phyloP scores from a whole-genome alignment of 2,113 vertebrate genomes.

The Athene cunicularia region DNA sequence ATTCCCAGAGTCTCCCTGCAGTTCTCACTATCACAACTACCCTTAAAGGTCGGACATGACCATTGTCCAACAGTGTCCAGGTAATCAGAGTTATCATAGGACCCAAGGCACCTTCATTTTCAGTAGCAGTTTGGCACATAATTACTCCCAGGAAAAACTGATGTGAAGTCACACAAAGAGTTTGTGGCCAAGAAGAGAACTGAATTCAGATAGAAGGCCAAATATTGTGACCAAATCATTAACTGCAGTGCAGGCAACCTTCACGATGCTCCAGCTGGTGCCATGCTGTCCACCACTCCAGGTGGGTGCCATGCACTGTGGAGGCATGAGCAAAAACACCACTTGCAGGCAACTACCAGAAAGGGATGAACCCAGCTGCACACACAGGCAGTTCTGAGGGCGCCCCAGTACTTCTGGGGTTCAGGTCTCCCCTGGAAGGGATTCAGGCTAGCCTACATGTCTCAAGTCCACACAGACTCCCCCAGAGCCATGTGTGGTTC shows the following conservation, averaged over 20 bases:
- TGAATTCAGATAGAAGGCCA: background rate
- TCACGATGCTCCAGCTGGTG: background rate
- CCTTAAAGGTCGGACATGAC: background rate
- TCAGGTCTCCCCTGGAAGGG: background rate
- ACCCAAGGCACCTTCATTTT: background rate
- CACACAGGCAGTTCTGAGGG: background rate
- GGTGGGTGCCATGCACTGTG: background rate
- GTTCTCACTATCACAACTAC: background rate
- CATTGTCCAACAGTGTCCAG: background rate
- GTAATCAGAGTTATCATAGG: background rate
- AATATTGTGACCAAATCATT: background rate
- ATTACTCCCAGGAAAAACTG: background rate
- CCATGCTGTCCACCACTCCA: too few relatives aligned
- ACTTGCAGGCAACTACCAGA: background rate
- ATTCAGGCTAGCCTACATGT: background rate
- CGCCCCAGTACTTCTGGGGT: background rate
- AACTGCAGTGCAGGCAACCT: background rate
- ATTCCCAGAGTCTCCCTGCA: background rate
- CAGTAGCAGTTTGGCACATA: background rate
- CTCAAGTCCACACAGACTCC: background rate
- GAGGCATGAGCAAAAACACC: background rate
- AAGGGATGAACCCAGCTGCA: background rate
- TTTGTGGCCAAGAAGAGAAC: background rate
- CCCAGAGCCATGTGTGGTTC: background rate
- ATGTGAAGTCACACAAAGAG: background rate